A percentile compares a stretch with the other conserved stretches of the same genome.
Conservation (phyloP, 2,113 vertebrate species). For the Gambusia affinis region DNA sequence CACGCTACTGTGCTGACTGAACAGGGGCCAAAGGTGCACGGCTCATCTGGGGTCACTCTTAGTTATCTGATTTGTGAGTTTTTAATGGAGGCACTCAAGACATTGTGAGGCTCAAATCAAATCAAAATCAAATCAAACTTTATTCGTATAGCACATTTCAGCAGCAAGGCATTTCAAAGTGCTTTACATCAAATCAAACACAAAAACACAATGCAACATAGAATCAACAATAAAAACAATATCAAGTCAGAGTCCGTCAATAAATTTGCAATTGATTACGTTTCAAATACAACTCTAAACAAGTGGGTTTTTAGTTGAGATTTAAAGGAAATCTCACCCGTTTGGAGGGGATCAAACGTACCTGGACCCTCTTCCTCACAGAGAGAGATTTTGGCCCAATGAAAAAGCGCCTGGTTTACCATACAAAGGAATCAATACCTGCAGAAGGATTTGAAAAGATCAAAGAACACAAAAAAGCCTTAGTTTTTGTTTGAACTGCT, state of each 20-base stretch:
- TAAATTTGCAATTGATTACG: no score
- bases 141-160: no score
- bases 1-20: slow-evolving; percentile 10
- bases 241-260: no score
- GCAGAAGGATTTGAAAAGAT: slow-evolving; percentile 38
- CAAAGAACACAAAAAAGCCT: slow-evolving; percentile 54
- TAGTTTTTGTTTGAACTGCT: slow-evolving; percentile 53
- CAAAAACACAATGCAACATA: no score
- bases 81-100: slow-evolving; percentile 6
- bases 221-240: no score
- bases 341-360: slow-evolving; percentile 12
- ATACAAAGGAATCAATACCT: slow-evolving; percentile 48
- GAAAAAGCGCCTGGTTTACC: slow-evolving; percentile 10
- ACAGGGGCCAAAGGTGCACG: slow-evolving; percentile 15
- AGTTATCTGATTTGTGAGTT: slow-evolving; percentile 18
- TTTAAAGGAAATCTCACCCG: background rate
- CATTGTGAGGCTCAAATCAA: background rate
- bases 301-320: no score
- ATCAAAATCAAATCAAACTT: no score
- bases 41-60: background rate
- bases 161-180: no score
- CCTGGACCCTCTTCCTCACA: slow-evolving; percentile 34
- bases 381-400: slow-evolving; percentile 30
- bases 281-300: no score
- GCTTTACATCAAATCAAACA: no score